These are phyloP conservation scores for Hemicentrotus pulcherrimus DNA, from an alignment of 35 echinoderm and acorn worm species.

Conservation along the genomic window DNA sequence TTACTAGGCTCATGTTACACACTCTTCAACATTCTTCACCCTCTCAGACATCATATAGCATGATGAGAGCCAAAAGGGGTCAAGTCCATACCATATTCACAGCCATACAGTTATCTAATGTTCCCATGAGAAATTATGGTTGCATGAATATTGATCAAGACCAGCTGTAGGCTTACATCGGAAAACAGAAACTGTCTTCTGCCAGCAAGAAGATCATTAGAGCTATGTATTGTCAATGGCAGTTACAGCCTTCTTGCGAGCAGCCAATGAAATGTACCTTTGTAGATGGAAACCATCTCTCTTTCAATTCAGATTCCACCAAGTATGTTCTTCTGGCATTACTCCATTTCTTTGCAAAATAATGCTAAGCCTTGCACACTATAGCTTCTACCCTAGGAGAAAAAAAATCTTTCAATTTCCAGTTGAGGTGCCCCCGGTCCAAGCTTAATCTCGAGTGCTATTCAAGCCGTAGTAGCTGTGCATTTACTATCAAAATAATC, in stretches of 20 bases:
- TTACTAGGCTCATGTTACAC: neutral
- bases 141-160: neutral
- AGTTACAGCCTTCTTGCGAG: too few species aligned
- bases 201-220: too few species aligned
- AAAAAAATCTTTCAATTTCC: neutral
- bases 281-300: neutral
- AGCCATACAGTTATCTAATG: neutral
- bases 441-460: neutral
- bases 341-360: neutral
- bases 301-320: neutral
- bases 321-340: neutral
- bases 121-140: neutral
- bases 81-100: neutral
- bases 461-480: neutral
- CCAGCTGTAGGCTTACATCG: neutral
- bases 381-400: neutral
- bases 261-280: neutral
- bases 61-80: neutral
- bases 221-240: too few species aligned
- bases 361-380: neutral
- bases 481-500: slow-evolving; percentile 7
- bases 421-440: neutral
- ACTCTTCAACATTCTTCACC: neutral
- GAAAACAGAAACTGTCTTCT: neutral
- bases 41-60: neutral